A percentile compares a stretch with the other conserved stretches of the same genome.
phyloP scores from a whole-genome alignment of 1,140 invertebrate genomes.

The Drosophila sturtevanti region DNA sequence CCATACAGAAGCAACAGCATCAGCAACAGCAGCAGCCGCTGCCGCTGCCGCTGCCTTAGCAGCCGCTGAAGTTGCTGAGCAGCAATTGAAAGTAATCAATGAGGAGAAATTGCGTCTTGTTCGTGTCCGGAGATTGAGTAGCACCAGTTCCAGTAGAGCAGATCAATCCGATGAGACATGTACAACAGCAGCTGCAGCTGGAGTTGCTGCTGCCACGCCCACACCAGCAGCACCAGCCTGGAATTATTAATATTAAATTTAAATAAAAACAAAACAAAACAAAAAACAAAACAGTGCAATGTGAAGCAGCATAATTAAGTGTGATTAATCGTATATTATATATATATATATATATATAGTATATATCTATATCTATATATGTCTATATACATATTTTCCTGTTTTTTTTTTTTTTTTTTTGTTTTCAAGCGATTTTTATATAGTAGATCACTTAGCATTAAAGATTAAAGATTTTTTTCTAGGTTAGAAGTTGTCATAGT shows the following conservation, averaged over 20 bases:
- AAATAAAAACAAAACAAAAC: neutral
- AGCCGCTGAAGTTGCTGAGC: slow-evolving; percentile 22
- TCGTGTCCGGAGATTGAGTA: slow-evolving; percentile 67
- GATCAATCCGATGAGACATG: slow-evolving; percentile 20
- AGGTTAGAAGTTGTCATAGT: slow-evolving; percentile 23
- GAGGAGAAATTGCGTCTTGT: slow-evolving; percentile 78
- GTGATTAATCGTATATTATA: slow-evolving; percentile 58
- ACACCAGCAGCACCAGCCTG: slow-evolving; percentile 36
- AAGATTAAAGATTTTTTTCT: neutral
- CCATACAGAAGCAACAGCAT: neutral
- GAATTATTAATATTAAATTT: slow-evolving; percentile 54
- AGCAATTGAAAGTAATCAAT: slow-evolving; percentile 69
- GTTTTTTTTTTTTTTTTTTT: slow-evolving; percentile 31
- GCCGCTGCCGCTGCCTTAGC: neutral
- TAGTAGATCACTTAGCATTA: slow-evolving; percentile 1
- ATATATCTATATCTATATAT: slow-evolving; percentile 19
- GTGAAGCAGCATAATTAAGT: slow-evolving; percentile 66
- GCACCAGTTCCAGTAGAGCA: slow-evolving; percentile 57
- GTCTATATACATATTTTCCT: slow-evolving; percentile 10
- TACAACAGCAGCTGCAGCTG: slow-evolving; percentile 13
- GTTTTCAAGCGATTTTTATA: slow-evolving; percentile 12
- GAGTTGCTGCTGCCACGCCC: slow-evolving; percentile 6
- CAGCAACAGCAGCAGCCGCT: neutral
- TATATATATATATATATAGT: slow-evolving; percentile 29
- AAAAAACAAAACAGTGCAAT: slow-evolving; percentile 57